Conservation (phyloP, 2,113 vertebrate genomes). For the Dermatemys mawii region DNA sequence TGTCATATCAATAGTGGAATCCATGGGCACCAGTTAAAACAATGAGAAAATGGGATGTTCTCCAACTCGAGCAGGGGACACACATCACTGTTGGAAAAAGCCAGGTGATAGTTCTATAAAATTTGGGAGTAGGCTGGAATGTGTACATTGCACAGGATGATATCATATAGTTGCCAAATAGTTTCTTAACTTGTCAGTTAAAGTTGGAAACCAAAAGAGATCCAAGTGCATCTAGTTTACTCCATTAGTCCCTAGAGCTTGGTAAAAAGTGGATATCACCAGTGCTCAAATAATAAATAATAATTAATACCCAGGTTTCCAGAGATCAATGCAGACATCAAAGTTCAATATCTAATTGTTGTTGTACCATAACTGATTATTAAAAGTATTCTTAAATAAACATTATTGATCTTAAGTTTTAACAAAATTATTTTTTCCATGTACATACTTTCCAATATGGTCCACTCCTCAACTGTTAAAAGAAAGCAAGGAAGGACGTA, state of each 20-base stretch:
- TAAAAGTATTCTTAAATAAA: constrained; percentile 16
- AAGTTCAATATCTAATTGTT: background rate
- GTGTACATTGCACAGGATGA: fast-evolving
- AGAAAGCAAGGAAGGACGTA: constrained; percentile 2
- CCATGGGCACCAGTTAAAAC: background rate
- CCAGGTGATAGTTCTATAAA: background rate
- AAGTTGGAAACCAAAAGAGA: background rate
- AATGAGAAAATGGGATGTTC: background rate
- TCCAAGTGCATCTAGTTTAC: background rate
- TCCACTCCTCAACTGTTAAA: constrained; percentile 1
- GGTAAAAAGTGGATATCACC: background rate
- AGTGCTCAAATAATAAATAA: background rate
- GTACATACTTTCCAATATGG: background rate
- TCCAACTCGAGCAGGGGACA: background rate
- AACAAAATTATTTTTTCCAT: constrained; percentile 18
- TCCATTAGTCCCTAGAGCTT: background rate
- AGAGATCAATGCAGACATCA: background rate
- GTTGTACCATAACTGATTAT: background rate
- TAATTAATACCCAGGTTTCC: background rate
- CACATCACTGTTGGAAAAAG: fast-evolving
- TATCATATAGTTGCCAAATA: background rate
- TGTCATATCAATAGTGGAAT: background rate
- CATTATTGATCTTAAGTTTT: constrained; percentile 28
- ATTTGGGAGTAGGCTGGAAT: background rate
- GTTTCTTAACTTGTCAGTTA: background rate